These are phyloP conservation scores for Stylophora pistillata DNA, from an alignment of 64 coral and sea anemone species.

Conservation along the genomic window DNA sequence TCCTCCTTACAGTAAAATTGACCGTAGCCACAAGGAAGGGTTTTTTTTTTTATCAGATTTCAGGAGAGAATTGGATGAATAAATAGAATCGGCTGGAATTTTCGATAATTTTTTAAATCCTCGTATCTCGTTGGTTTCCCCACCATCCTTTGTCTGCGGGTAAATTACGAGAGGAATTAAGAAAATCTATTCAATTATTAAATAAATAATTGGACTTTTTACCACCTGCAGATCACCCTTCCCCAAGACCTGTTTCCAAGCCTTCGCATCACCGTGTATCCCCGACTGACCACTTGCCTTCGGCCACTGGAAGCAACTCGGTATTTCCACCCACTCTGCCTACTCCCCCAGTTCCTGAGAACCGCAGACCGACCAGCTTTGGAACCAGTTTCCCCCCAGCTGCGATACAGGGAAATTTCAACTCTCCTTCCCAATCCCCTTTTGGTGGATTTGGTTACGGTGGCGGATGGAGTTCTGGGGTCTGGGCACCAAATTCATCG, in stretches of 20 bases:
- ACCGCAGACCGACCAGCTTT: conserved; percentile 44
- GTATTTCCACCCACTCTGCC: conserved; percentile 32
- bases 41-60: too few species aligned
- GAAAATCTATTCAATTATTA: neutral
- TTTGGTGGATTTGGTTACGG: conserved; percentile 69
- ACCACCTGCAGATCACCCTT: conserved; percentile 8
- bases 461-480: conserved; percentile 58
- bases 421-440: conserved; percentile 42
- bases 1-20: too few species aligned
- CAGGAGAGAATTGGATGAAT: too few species aligned
- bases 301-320: neutral
- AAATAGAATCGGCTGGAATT: too few species aligned
- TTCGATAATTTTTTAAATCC: too few species aligned
- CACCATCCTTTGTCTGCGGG: too few species aligned
- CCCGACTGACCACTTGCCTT: neutral
- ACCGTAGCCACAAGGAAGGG: too few species aligned
- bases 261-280: conserved; percentile 22
- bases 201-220: neutral
- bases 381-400: conserved; percentile 23
- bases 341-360: conserved; percentile 11
- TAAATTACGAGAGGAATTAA: too few species aligned
- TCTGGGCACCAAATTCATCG: conserved; percentile 57
- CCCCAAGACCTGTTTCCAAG: conserved; percentile 36
- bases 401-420: conserved; percentile 2
- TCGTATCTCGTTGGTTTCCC: too few species aligned